These are phyloP conservation scores for Drosophila austrosaltans DNA, from an alignment of 2,888 invertebrate genomes.

Conservation along the genomic window DNA sequence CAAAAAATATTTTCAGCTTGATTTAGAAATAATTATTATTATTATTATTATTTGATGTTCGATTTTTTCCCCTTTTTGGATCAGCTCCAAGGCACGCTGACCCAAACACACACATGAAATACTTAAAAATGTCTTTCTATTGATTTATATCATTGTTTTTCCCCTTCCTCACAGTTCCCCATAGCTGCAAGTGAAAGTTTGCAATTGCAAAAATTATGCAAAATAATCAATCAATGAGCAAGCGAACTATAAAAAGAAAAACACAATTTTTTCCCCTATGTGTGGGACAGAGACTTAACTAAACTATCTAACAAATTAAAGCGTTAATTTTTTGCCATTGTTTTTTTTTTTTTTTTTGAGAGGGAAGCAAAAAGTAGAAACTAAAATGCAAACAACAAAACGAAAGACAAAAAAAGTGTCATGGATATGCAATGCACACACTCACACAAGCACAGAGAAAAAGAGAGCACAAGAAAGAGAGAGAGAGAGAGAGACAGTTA, in stretches of 20 bases:
- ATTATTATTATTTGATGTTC: constrained; percentile 1
- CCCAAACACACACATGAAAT: neutral
- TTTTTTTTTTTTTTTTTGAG: constrained; percentile 10
- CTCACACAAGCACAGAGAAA: neutral
- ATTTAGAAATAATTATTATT: neutral
- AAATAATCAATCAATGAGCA: constrained; percentile 2
- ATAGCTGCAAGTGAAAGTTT: neutral
- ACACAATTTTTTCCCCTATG: neutral
- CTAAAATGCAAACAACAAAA: neutral
- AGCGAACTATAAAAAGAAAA: neutral
- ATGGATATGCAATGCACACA: constrained; percentile 7
- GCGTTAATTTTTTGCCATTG: constrained; percentile 37
- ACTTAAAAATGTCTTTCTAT: constrained; percentile 4
- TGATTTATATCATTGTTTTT: neutral
- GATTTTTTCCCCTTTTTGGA: neutral
- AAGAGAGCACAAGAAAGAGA: neutral
- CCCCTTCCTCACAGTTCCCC: neutral
- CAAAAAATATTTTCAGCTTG: constrained; percentile 2
- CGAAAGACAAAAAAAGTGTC: neutral
- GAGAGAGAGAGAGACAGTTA: neutral
- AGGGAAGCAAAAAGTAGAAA: constrained; percentile 5
- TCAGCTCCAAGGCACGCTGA: constrained; percentile 6
- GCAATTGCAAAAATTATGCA: constrained; percentile 2
- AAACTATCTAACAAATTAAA: constrained; percentile 10
- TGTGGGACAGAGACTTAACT: neutral